phyloP scores from a whole-genome alignment of 2,888 invertebrate genomes.

The Ichneumon xanthorius region DNA sequence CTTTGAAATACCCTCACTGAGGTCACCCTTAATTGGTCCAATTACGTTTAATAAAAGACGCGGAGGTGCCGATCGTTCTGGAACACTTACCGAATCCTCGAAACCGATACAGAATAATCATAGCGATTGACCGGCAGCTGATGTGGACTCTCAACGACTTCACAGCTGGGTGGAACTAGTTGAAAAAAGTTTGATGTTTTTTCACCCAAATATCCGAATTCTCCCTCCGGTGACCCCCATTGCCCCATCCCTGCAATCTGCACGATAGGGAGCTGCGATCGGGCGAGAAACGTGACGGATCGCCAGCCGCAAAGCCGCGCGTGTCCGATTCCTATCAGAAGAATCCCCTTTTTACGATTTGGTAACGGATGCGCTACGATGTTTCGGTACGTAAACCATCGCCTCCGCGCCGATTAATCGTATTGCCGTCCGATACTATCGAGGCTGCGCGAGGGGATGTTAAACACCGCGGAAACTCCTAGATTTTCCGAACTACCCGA shows the following conservation, averaged over 20 bases:
- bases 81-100: conserved; percentile 11
- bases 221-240: too few species aligned
- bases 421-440: background rate
- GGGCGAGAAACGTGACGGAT: too few species aligned
- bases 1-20: conserved; percentile 13
- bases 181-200: background rate
- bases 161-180: background rate
- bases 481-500: background rate
- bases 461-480: background rate
- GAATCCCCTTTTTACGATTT: background rate
- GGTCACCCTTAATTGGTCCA: conserved; percentile 38
- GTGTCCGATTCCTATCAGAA: background rate
- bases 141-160: background rate
- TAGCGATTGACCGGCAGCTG: background rate
- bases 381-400: conserved; percentile 1
- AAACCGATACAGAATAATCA: background rate
- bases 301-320: too few species aligned
- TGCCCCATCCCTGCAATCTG: background rate
- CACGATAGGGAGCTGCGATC: background rate
- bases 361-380: background rate
- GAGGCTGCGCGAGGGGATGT: background rate
- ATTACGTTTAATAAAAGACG: conserved; percentile 39
- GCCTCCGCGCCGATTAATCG: background rate
- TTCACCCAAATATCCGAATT: background rate
- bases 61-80: background rate